Evolutionary conservation across 1,140 invertebrate genomes (phyloP), one percentile per base, ranked within the genome.

Genomic region (Caerostris darwini): DNA sequence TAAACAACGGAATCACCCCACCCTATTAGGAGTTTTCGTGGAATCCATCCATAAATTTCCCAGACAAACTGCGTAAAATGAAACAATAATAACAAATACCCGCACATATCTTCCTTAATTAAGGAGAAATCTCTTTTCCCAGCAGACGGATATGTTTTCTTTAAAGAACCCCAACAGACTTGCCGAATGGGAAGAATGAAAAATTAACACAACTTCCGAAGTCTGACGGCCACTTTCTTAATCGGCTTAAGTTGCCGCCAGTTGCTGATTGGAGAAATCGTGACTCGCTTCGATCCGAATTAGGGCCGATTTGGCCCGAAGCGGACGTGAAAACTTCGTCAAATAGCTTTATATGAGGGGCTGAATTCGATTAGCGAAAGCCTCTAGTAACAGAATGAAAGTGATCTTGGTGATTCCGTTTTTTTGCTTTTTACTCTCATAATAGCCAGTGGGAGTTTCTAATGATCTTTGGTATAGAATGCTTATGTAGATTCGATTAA

Each of bases 251-350:
- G 85, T 59, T 7, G 85, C 50, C 34, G 19, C 50, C 19, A 50
- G 50, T 57, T 57, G 58, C 61, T 53, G 61, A 64, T 61, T 61
- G 58, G 19, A 17, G 6, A 17, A 64, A 61, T 88, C 86, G 86
- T 88, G 58, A 61, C 86, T 14, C 58, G 86, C 54, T 64, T 88
- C 59, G 50, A 88, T 88, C 86, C 50, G 19, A 88, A 88, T 88
- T 88, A 64, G 59, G 5, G 61, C 34, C 8, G 58, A 64, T 88
- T 59, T 54, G 14, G 86, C 5, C 61, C 34, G 86, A 14, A 17
- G 50, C 59, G 19, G 86, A 88, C 86, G 86, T 88, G 86, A 88
- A 88, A 88, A 88, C 61, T 88, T 34, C 34, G 14, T 8, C 19
- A 64, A 88, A 88, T 88, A 34, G 86, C 59, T 54, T 88, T 64